phyloP scores from a whole-genome alignment of 1,140 invertebrate genomes.

The Hypothenemus hampei region DNA sequence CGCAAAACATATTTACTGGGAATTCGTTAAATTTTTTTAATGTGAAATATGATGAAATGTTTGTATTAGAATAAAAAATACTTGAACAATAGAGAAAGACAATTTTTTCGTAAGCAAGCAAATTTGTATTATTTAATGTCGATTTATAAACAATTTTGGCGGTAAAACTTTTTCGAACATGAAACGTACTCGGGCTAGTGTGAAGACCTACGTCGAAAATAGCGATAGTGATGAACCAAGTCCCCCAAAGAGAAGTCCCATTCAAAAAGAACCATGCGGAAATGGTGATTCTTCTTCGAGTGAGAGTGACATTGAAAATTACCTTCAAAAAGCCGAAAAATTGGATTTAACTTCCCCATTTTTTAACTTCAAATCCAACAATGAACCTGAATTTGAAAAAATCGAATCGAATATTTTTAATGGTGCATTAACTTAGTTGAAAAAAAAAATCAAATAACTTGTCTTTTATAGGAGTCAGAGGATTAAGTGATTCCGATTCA shows the following conservation, averaged over 20 bases:
- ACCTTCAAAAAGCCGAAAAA: constrained; percentile 44
- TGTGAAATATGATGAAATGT: too few relatives aligned
- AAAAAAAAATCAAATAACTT: background rate
- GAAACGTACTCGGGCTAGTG: constrained; percentile 17
- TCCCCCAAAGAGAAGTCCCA: constrained; percentile 7
- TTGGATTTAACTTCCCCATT: constrained; percentile 48
- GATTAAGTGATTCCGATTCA: constrained; percentile 38
- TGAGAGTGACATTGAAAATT: constrained; percentile 50
- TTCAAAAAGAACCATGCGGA: background rate
- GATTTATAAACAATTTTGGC: too few relatives aligned
- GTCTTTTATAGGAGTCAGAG: constrained; percentile 13
- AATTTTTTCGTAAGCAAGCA: too few relatives aligned
- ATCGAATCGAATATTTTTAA: constrained; percentile 40
- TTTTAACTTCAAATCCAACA: constrained; percentile 32
- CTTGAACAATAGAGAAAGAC: too few relatives aligned
- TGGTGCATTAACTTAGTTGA: background rate
- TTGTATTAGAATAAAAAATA: too few relatives aligned
- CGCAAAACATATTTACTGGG: too few relatives aligned
- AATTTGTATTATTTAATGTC: too few relatives aligned
- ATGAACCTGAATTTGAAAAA: constrained; percentile 35
- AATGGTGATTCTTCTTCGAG: constrained; percentile 33
- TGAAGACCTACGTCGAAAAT: constrained; percentile 16
- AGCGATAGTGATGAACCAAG: constrained; percentile 23
- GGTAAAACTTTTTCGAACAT: too few relatives aligned
- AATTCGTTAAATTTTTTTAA: too few relatives aligned